These are phyloP conservation scores for Elgaria multicarinata DNA, from an alignment of 2,113 vertebrate species.

Conservation along the genomic window DNA sequence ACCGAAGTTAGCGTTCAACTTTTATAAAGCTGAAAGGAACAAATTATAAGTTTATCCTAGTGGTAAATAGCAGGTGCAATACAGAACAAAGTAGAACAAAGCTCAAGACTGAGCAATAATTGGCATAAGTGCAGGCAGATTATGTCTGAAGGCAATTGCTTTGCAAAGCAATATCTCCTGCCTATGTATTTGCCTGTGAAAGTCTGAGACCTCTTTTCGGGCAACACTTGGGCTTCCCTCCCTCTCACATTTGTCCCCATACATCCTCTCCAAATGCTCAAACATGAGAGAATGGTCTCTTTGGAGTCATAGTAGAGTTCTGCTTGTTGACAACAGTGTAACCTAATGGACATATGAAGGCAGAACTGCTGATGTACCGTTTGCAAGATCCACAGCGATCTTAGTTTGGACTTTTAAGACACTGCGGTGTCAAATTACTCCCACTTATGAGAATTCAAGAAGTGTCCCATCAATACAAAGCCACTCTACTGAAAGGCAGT, in stretches of 20 bases:
- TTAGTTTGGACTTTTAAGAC: conserved; percentile 2
- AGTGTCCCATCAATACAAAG: conserved; percentile 1
- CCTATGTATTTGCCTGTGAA: not conserved
- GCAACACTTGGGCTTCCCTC: not conserved
- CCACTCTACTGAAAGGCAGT: conserved; percentile 37
- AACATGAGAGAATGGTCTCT: not conserved
- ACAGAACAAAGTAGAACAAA: conserved; percentile 12
- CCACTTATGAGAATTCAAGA: not conserved
- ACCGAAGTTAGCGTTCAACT: conserved; percentile 34
- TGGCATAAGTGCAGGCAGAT: conserved; percentile 25
- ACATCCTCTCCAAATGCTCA: not conserved
- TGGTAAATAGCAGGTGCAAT: conserved; percentile 62
- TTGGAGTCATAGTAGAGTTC: not conserved
- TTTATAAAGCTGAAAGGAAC: not conserved
- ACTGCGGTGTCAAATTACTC: conserved; percentile 22
- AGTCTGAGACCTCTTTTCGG: conserved; percentile 41
- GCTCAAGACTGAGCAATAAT: conserved; percentile 32
- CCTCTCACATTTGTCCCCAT: not conserved
- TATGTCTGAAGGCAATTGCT: conserved; percentile 35
- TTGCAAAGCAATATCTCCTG: not conserved
- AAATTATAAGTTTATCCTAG: not conserved
- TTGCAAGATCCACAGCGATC: conserved; percentile 2
- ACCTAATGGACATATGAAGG: not conserved
- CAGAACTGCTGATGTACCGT: not conserved
- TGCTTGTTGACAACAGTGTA: not conserved